Base-by-base conservation (phyloP, 2,113 vertebrate genomes). In the Passer domesticus region DNA sequence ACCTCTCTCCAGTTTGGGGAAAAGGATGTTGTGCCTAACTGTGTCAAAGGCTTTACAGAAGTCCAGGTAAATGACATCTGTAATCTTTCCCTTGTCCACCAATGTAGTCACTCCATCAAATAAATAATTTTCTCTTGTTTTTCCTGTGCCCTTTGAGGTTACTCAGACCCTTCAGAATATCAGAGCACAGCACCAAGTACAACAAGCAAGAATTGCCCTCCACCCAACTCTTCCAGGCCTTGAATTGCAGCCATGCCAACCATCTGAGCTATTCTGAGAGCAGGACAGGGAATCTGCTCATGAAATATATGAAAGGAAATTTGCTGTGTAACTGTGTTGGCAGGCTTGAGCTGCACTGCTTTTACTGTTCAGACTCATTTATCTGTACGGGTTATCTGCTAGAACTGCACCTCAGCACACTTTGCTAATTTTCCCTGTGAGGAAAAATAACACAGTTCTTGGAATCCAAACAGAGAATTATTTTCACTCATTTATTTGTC, bases 401-500 rank as follows among this genome's bases (percentile, higher is more conserved):
- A 76, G 68, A 90, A 74, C 50, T 47, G 55, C 37, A 59, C 72
- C 30, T 13, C 5, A 62, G 55, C 23, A 88, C 37, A 33, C 47
- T 77, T 72, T 41, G 55, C 47, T 90, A 31, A 88, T 96, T 96
- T 86, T 86, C 75, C 72, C 75, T 70, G 59, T 1, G 44, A 85
- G 64, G 37, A 64, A 83, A 90, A 95, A 64, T 39, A 83, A 47
- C 22, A 39, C 9, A 79, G 31, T 49, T 75, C 64, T 89, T 87
- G 37, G 31, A 94, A 84, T 56, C 15, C 25, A 94, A 91, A 74
- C 55, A 77, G 39, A 72, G 52, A 58, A 67, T 47, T 47, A 44
- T 75, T 88, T 93, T 83, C 67, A 92, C 12, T 67, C 58, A n/a
- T 78, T 78, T 81, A 66, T 90, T 91, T 87, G 55, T 66, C 82